Evolutionary conservation across 2,888 invertebrate genomes (phyloP).

Genomic region (Carcina quercana): DNA sequence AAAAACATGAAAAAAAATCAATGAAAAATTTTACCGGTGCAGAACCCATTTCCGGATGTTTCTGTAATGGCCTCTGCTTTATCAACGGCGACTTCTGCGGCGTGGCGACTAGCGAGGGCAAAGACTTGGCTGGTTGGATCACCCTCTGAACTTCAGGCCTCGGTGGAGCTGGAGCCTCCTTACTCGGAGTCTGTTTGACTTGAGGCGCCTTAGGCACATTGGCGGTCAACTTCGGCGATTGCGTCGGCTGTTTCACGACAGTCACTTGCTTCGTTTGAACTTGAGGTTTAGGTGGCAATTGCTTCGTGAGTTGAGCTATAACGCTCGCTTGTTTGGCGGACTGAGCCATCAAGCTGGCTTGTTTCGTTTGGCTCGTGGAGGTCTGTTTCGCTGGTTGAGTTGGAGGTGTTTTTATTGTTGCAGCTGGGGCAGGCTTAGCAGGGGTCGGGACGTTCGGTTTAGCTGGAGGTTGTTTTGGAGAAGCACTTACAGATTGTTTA

Average conservation of each 20-base stretch:
- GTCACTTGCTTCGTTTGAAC: constrained; percentile 15
- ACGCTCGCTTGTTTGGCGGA: constrained; percentile 16
- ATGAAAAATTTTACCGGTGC: constrained; percentile 7
- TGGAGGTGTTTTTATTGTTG: constrained; percentile 20
- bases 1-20: background rate
- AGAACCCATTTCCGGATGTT: constrained; percentile 30
- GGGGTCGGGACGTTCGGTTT: constrained; percentile 1
- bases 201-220: constrained; percentile 7
- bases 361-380: constrained; percentile 9
- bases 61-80: constrained; percentile 48
- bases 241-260: constrained; percentile 20
- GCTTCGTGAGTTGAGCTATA: constrained; percentile 18
- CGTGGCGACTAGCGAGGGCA: constrained; percentile 39
- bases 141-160: constrained; percentile 18
- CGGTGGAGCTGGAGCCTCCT: constrained; percentile 3
- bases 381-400: constrained; percentile 20
- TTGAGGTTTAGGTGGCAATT: constrained; percentile 14
- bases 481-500: constrained; percentile 1
- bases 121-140: constrained; percentile 29
- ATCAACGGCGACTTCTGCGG: constrained; percentile 49
- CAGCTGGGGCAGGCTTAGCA: constrained; percentile 5
- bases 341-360: constrained; percentile 11
- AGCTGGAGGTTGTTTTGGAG: background rate
- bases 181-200: constrained; percentile 3
- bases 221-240: constrained; percentile 27